Evolutionary conservation across 2,113 vertebrate species (phyloP).

Genomic region (Eptesicus fuscus): DNA sequence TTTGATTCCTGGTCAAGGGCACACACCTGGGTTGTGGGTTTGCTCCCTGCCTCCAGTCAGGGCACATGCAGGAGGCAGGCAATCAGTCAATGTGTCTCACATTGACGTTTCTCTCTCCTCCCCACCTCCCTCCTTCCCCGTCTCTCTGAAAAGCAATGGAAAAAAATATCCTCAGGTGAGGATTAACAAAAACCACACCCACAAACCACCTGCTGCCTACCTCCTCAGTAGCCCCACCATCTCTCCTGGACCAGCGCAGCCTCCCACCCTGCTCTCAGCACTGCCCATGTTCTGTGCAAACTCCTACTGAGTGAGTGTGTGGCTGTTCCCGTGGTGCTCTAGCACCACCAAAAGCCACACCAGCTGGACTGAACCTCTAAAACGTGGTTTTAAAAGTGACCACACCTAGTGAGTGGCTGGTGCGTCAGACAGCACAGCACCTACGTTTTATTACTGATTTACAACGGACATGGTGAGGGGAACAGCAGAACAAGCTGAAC

Average conservation of each 20-base stretch:
- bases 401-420: background rate
- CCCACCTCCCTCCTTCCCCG: background rate
- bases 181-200: background rate
- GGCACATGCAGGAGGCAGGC: background rate
- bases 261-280: fast-evolving
- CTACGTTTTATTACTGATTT: background rate
- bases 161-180: background rate
- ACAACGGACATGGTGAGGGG: background rate
- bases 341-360: background rate
- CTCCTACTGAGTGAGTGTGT: no score
- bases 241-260: background rate
- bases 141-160: background rate
- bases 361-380: fast-evolving
- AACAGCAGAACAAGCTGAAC: background rate
- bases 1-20: background rate
- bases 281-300: background rate
- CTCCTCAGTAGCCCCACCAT: background rate
- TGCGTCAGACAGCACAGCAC: fast-evolving
- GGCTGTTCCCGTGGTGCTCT: background rate
- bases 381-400: background rate
- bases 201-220: fast-evolving
- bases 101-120: no score
- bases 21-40: background rate
- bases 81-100: background rate
- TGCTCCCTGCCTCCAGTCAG: background rate